Evolutionary conservation across 2,888 invertebrate species (phyloP), one percentile per base, ranked within the genome.

Genomic region (Andrena flavipes): DNA sequence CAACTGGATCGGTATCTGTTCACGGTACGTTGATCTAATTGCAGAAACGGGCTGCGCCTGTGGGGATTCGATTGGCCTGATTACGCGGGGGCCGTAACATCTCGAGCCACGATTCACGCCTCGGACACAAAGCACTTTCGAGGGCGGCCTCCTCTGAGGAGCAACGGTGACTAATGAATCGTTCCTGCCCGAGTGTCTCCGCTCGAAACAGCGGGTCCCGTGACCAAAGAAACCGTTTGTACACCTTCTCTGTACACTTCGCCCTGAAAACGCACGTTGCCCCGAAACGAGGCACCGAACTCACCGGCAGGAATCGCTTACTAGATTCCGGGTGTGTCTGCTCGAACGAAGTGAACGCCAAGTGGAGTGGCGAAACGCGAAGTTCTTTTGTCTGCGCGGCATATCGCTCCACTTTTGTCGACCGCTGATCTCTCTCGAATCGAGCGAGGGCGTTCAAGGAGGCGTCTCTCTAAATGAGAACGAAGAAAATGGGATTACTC

Each of bases 21-120:
- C 88, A 89, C 80, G 90, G 88, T 86, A 75, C 79, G 88, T 76
- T 84, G 80, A 72, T 69, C 87, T 91, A 91, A 92, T 91, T 91
- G 79, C 77, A 78, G 77, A 83, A 87, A 71, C 65, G 64, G 68
- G 56, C 77, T 59, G 62, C 54, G 59, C 71, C 82, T 60, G 65
- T 7, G 67, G 76, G 69, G 84, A 74, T 51, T 72, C 79, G 49
- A 71, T 73, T 51, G 73, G 64, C 42, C 71, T 77, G 80, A 87
- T 85, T 80, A 35, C 51, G 48, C 65, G 63, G 3, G 16, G 26
- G 30, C 35, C 60, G 23, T 65, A 35, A 74, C 67, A 65, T 76
- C 67, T 84, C 80, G 23, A 54, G 69, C 71, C 20, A 51, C 65
- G 70, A 76, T 80, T 83, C 80, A 67, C 76, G 65, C 80, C 23